Base-by-base conservation (phyloP, 2,797 vertebrate genomes). In the Eptatretus atami region DNA sequence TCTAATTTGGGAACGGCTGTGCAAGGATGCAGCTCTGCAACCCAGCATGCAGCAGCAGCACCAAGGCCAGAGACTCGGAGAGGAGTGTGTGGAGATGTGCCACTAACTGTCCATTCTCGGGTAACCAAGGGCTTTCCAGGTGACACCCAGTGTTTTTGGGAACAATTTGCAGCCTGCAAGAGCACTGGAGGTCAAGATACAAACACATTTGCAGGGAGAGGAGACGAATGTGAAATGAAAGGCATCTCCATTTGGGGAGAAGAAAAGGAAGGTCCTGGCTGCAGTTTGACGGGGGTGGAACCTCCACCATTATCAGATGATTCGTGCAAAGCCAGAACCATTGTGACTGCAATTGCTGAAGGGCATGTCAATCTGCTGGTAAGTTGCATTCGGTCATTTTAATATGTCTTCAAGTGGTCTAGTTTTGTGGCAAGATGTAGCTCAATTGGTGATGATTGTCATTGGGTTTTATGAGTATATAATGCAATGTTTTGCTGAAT, bases 261-360 rank as follows among this genome's bases (percentile, higher is more conserved):
- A 24, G 57, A 61, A 24, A 61, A 61, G 57, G 57, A 61, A 11
- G n/a, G 25, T 61, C n/a, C 57, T 24, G 57, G 9, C 25, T 24
- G 57, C 11, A 24, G 57, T 61, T n/a, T 24, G 57, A 61, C 12
- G 57, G 57, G 57, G 25, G 25, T 61, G 25, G 57, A 61, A 61
- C n/a, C 25, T 12, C 57, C 25, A 24, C 57, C 57, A n/a, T 24
- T n/a, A 24, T 24, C 57, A 61, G 57, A 61, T 10, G 57, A 61
- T 2, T n/a, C 25, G 57, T n/a, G n/a, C 57, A 61, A 61, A 24
- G 57, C 57, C n/a, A 61, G 12, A 24, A 61, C n/a, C 57, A 61
- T 61, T 12, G 25, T 61, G n/a, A 61, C 57, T 61, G 57, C 57
- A n/a, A 61, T 61, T 61, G 57, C 57, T n/a, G 57, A 61, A 24